Conservation (phyloP, 2,797 vertebrate species). For the Amniataba percoides region DNA sequence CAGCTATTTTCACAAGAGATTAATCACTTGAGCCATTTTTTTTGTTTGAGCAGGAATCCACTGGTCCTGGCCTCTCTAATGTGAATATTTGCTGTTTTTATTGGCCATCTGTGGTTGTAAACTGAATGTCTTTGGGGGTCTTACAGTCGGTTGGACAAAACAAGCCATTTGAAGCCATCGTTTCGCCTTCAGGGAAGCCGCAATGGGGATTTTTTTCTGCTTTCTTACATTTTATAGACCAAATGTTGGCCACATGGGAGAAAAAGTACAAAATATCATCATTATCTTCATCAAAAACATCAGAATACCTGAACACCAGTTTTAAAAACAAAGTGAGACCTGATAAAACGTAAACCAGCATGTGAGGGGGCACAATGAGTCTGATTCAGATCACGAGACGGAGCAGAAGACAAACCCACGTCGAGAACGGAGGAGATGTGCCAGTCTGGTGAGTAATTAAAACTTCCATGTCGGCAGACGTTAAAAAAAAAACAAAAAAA, state of each 20-base stretch:
- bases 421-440: conserved; percentile 22
- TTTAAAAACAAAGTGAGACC: not conserved
- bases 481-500: not conserved
- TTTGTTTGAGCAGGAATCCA: not conserved
- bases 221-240: not conserved
- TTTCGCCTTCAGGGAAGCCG: not conserved
- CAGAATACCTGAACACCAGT: not conserved
- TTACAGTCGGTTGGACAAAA: not conserved
- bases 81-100: not conserved
- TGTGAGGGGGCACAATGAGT: conserved; percentile 9
- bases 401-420: conserved; percentile 48
- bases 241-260: not conserved
- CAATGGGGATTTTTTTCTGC: not conserved
- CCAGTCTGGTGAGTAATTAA: conserved; percentile 54
- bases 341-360: not conserved
- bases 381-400: conserved; percentile 36
- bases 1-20: not conserved
- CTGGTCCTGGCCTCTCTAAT: not conserved
- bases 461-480: conserved; percentile 38
- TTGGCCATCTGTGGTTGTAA: not conserved
- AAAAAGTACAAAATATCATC: not conserved
- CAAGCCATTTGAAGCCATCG: not conserved
- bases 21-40: not conserved
- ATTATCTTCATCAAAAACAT: not conserved
- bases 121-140: not conserved